Evolutionary conservation across 2,888 invertebrate genomes (phyloP).

Genomic region (Megastigmus dorsalis): DNA sequence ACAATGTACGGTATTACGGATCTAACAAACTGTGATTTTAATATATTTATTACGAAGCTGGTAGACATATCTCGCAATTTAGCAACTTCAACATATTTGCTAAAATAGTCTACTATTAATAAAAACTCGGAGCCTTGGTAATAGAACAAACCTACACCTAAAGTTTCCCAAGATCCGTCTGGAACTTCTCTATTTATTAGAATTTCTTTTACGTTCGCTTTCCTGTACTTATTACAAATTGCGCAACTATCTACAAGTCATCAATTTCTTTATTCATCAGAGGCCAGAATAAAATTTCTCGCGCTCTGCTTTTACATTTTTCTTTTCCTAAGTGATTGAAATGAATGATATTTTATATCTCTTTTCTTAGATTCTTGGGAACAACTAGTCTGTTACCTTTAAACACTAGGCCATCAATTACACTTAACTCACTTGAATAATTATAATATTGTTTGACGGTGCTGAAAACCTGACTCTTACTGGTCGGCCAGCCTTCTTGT

Average conservation of each 20-base stretch:
- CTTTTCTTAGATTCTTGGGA: constrained; percentile 51
- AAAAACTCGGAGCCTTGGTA: constrained; percentile 45
- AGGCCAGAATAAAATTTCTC: constrained; percentile 59
- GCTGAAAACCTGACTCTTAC: not conserved
- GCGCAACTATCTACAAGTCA: constrained; percentile 55
- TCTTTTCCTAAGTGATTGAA: constrained; percentile 60
- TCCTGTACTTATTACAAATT: constrained; percentile 49
- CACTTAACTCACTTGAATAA: constrained; percentile 40
- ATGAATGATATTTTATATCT: constrained; percentile 58
- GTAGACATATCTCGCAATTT: constrained; percentile 32
- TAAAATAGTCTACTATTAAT: constrained; percentile 51
- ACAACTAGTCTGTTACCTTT: constrained; percentile 54
- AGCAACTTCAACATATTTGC: constrained; percentile 45
- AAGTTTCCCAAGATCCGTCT: constrained; percentile 51
- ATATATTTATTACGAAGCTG: constrained; percentile 9
- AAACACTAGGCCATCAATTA: constrained; percentile 53
- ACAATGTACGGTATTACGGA: not conserved
- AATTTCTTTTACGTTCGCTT: constrained; percentile 53
- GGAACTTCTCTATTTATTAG: constrained; percentile 50
- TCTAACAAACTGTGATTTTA: not conserved
- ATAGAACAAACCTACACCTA: constrained; percentile 52
- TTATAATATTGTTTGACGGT: constrained; percentile 23
- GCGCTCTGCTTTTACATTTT: constrained; percentile 57
- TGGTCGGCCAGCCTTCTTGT: constrained; percentile 33
- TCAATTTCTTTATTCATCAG: constrained; percentile 58